phyloP scores from a whole-genome alignment of 2,113 vertebrate genomes.

The Patagioenas fasciata region DNA sequence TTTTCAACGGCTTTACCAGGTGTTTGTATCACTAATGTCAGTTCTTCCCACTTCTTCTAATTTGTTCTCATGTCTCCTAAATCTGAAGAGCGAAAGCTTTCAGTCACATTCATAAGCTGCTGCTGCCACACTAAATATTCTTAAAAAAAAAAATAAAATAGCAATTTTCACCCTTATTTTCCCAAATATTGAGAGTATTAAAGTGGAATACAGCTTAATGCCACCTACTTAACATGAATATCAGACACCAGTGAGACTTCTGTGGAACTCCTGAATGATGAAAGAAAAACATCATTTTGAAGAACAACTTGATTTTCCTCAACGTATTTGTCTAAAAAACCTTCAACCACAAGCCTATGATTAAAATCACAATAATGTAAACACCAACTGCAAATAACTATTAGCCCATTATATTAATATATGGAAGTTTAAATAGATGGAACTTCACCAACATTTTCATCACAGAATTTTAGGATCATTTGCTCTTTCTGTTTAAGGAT shows the following conservation, averaged over 20 bases:
- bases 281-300: not conserved
- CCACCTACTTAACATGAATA: not conserved
- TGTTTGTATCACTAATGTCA: not conserved
- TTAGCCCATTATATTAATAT: not conserved
- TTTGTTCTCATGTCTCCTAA: not conserved
- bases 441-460: not conserved
- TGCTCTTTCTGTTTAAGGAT: not conserved
- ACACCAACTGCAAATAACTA: not conserved
- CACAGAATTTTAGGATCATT: not conserved
- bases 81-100: not conserved
- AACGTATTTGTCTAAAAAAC: not conserved
- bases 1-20: not conserved
- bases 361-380: not conserved
- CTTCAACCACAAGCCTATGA: not conserved
- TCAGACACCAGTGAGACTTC: fast-evolving
- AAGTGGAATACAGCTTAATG: not conserved
- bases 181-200: not conserved
- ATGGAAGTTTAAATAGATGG: not conserved
- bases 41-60: not conserved
- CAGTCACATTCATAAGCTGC: not conserved
- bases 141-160: not conserved
- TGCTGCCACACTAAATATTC: not conserved
- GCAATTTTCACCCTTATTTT: not conserved
- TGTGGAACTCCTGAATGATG: not conserved
- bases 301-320: not conserved